Base-by-base conservation (phyloP, 2,797 vertebrate species). In the Acipenser transmontanus region DNA sequence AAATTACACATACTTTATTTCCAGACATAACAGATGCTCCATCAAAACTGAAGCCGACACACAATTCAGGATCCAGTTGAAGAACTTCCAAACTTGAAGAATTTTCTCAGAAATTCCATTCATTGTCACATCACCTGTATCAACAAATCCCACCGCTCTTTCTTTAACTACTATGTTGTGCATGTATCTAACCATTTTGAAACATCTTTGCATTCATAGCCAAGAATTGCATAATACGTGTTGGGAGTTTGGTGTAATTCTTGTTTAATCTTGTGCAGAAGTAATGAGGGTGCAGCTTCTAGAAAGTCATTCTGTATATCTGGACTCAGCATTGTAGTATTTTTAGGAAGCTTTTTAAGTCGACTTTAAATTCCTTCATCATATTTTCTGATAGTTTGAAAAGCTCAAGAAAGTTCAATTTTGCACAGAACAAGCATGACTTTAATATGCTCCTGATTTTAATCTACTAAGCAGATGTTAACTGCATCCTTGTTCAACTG, bases 391-490 rank as follows among this genome's bases (percentile, higher is more conserved):
- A 34, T 34, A 34, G 34, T 34, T 34, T 34, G 34, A 34, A 34
- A 34, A 67, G 7, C 51, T 71, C 70, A 47, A 49, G 9, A 54
- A 69, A 69, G 11, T 63, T 51, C 7, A 63, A 50, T 47, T 69
- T 69, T 34, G 64, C 61, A 59, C 52, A 69, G 13, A 54, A 50
- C 14, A 52, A 67, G 14, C 6, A 64, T 54, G 11, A 66, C 67
- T 66, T 66, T 63, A 52, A 68, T 54, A 59, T 63, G 64, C 49
- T 66, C 50, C 20, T 7, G 6, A 14, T 66, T 66, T 61, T 50
- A 47, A 8, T 63, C 63, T 10, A 65, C 8, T 47, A 68, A 56
- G 9, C 1, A 8, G 1, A 1, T 6, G 10, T 47, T 20, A 12
- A 34, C 51, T 9, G 50, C 13, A 13, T 65, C 63, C 17, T 8